Percentiles rank a stretch among this genome's conserved stretches.
Conservation (phyloP, 1,140 invertebrate species). For the Euwallacea similis region DNA sequence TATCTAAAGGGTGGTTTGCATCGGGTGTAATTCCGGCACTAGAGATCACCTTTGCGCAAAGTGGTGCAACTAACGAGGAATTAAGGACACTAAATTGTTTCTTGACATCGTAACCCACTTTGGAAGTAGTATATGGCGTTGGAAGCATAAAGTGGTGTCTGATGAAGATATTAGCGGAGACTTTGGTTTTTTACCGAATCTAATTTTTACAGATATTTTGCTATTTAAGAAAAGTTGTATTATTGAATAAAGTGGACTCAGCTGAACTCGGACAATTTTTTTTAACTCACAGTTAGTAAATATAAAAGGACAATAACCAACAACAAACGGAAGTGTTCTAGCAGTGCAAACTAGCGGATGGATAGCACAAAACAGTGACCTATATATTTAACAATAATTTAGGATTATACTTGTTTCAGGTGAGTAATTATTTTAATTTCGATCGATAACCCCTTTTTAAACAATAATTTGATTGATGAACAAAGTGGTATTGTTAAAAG, state of each 20-base stretch:
- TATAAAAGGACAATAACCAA: constrained; percentile 15
- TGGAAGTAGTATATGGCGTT: constrained; percentile 12
- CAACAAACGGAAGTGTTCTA: constrained; percentile 17
- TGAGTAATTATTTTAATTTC: constrained; percentile 14
- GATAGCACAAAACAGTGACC: constrained; percentile 29
- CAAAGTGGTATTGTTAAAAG: constrained; percentile 6
- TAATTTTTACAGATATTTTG: too few species aligned
- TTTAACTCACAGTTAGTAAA: not conserved
- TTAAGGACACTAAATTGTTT: constrained; percentile 17
- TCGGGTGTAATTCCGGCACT: not conserved
- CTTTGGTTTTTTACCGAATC: not conserved
- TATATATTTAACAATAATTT: constrained; percentile 12
- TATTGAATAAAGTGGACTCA: too few species aligned
- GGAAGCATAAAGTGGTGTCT: constrained; percentile 8
- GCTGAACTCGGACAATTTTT: too few species aligned
- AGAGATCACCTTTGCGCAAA: not conserved
- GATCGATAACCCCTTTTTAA: not conserved
- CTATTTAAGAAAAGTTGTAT: too few species aligned
- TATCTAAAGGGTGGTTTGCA: too few species aligned
- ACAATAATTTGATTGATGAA: not conserved
- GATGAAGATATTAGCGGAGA: not conserved
- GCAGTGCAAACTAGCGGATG: constrained; percentile 16
- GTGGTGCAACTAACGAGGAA: constrained; percentile 12
- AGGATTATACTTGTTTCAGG: constrained; percentile 23
- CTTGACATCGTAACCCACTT: constrained; percentile 47